Evolutionary conservation across 2,113 vertebrate genomes (phyloP).

Genomic region (Neofelis nebulosa): DNA sequence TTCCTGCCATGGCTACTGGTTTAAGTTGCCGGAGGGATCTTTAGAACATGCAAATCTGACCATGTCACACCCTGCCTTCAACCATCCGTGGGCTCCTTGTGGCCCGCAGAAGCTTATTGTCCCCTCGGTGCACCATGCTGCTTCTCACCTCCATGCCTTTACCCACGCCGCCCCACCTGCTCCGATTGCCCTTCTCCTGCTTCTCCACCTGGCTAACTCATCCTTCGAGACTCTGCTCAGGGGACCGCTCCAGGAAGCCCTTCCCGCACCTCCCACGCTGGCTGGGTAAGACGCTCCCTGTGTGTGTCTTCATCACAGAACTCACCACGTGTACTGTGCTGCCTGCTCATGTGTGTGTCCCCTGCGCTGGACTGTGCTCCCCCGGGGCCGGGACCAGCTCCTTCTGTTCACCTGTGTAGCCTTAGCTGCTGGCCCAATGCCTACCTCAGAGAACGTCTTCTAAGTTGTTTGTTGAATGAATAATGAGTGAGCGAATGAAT

Average conservation of each 20-base stretch:
- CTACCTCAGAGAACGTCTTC: neutral
- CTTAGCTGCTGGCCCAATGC: neutral
- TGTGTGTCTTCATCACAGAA: conserved; percentile 64
- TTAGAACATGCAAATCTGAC: neutral
- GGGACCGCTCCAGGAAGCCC: conserved; percentile 70
- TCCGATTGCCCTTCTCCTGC: conserved; percentile 75
- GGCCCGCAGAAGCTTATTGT: conserved; percentile 53
- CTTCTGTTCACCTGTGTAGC: neutral
- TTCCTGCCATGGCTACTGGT: conserved; percentile 3
- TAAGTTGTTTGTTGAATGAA: neutral
- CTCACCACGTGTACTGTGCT: conserved; percentile 34
- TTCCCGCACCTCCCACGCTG: conserved; percentile 66
- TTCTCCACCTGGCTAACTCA: conserved; percentile 78
- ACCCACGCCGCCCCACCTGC: conserved; percentile 71
- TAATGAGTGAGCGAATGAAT: conserved; percentile 5
- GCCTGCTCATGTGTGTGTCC: neutral
- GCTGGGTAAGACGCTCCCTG: conserved; percentile 77
- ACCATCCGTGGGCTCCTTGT: conserved; percentile 27
- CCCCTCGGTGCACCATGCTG: conserved; percentile 63
- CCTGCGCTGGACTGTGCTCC: neutral
- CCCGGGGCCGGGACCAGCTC: neutral
- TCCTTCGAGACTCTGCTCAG: conserved; percentile 79
- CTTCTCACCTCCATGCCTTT: conserved; percentile 76
- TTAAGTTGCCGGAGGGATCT: conserved; percentile 49
- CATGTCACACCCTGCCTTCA: conserved; percentile 65